Conservation (phyloP, 1,140 invertebrate genomes). For the Hyphantria cunea region DNA sequence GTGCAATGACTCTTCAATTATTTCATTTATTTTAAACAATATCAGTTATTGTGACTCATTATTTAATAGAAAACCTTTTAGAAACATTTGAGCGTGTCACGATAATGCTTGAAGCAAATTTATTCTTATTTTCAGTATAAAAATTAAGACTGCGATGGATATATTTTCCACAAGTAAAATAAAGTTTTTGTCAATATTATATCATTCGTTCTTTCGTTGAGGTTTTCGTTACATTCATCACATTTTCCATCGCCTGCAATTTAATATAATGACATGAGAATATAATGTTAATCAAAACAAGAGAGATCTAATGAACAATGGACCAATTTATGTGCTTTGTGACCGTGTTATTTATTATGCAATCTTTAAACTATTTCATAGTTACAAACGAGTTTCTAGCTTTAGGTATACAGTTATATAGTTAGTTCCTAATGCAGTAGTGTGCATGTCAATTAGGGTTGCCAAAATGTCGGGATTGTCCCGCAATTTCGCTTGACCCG, state of each 20-base stretch:
- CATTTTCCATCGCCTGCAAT: too few species aligned
- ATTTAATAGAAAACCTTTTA: not conserved
- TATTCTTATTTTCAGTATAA: too few species aligned
- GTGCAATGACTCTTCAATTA: slow-evolving; percentile 73
- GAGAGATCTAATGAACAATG: slow-evolving; percentile 15
- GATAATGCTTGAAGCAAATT: too few species aligned
- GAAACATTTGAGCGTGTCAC: not conserved
- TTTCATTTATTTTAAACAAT: slow-evolving; percentile 46
- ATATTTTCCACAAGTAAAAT: too few species aligned
- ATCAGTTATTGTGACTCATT: not conserved
- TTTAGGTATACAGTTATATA: not conserved
- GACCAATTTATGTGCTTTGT: slow-evolving; percentile 11
- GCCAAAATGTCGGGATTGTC: slow-evolving; percentile 12
- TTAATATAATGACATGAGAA: too few species aligned
- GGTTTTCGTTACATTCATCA: too few species aligned
- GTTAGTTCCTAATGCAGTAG: slow-evolving; percentile 20
- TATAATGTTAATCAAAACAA: not conserved
- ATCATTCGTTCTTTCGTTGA: too few species aligned
- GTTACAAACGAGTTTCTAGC: slow-evolving; percentile 24
- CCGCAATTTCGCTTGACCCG: too few species aligned
- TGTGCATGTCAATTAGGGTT: slow-evolving; percentile 11
- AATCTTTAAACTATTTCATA: slow-evolving; percentile 24
- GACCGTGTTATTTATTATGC: slow-evolving; percentile 17
- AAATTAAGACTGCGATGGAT: too few species aligned
- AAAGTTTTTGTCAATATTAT: too few species aligned